Base-by-base conservation (phyloP, 1,140 invertebrate genomes). In the Drosophila eugracilis region DNA sequence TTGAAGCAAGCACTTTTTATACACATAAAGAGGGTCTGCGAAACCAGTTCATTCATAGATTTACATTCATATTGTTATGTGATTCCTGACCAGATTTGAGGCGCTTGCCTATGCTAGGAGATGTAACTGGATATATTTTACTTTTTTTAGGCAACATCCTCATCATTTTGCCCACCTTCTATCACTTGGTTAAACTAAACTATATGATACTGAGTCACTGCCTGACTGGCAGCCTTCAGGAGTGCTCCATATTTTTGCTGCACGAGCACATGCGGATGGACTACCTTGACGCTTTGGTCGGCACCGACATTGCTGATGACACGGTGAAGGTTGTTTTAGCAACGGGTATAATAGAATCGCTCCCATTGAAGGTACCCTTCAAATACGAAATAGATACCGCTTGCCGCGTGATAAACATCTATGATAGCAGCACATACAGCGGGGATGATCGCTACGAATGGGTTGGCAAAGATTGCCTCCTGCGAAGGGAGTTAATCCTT, bases 171-270 rank as follows among this genome's bases (percentile, higher is more conserved):
- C 83, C 90, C 6, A 63, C 69, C 0, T 91, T 85, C 32, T 77
- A 88, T 22, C 89, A 91, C 32, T 54, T 91, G 14, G 69, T 90
- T 5, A 83, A 88, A 49, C 58, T 91, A 0, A 91, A 91, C 59
- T 91, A 80, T 42, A 75, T 76, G 69, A 21, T 91, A 1, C 22
- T 91, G 17, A 80, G 73, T 4, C 66, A 75, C 50, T 76, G 71
- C 32, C 47, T 91, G 34, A 71, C 78, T 7, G 89, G 79, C 2
- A 72, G 77, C 24, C 24, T 91, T 17, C 60, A 54, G 22, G 52
- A 81, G 44, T 39, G 75, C 28, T 53, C 50, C 4, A 75, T 88
- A 26, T 77, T 57, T n/a, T 9, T 81, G 32, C 39, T 91, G 15
- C 77, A 91, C 22, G 73, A 69, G 3, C 32, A 75, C 28, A 62